phyloP scores from a whole-genome alignment of 2,113 vertebrate species.

The Marmota flaviventris region DNA sequence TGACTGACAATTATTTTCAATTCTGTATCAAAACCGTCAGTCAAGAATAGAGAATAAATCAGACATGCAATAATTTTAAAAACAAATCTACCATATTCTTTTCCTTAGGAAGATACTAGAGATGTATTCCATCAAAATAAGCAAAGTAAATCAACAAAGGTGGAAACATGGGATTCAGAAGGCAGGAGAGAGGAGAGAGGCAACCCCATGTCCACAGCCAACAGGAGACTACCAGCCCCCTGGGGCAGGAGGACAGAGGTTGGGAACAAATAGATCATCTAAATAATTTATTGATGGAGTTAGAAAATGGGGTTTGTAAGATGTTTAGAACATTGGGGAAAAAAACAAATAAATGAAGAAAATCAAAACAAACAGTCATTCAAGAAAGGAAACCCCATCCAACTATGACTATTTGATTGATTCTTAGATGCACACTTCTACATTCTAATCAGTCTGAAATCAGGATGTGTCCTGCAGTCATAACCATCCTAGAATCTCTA shows the following conservation, averaged over 20 bases:
- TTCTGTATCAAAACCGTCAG: background rate
- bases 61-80: constrained; percentile 22
- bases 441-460: constrained; percentile 16
- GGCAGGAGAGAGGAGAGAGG: background rate
- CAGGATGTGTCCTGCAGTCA: background rate
- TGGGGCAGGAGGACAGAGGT: background rate
- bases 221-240: background rate
- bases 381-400: constrained; percentile 1
- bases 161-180: background rate
- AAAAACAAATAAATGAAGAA: background rate
- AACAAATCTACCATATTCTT: background rate
- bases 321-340: background rate
- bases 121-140: constrained; percentile 31
- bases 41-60: background rate
- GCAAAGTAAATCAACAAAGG: background rate
- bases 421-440: background rate
- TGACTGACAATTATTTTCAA: constrained; percentile 27
- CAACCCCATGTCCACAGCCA: background rate
- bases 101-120: constrained; percentile 47
- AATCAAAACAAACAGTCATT: background rate
- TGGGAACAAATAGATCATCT: background rate
- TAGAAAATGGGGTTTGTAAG: constrained; percentile 11
- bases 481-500: background rate
- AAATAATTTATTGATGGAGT: background rate
- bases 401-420: background rate